Evolutionary conservation across 2,797 vertebrate genomes (phyloP).

Genomic region (Margarornis squamiger): DNA sequence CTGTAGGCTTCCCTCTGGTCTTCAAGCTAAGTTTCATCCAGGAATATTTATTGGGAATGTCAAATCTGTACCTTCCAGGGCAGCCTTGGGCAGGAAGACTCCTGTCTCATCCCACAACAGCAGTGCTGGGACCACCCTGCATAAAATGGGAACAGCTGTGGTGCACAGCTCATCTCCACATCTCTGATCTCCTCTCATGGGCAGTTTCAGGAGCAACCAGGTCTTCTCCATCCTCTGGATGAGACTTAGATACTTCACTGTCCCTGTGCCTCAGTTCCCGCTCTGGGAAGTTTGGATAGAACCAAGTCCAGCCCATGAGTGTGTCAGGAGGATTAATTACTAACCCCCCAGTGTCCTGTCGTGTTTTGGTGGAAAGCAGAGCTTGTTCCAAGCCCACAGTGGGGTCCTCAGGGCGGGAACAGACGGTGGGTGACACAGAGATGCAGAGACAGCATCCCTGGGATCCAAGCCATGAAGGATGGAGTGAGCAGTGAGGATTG

Average conservation of each 20-base stretch:
- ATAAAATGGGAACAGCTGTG: background rate
- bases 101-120: background rate
- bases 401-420: background rate
- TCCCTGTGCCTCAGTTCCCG: background rate
- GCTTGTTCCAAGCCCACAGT: background rate
- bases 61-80: background rate
- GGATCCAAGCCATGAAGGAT: background rate
- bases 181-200: background rate
- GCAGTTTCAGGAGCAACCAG: background rate
- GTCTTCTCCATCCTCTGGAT: background rate
- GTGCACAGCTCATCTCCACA: background rate
- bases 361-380: background rate
- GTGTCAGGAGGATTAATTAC: background rate
- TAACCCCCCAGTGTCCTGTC: background rate
- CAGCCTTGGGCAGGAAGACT: background rate
- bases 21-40: background rate
- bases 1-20: background rate
- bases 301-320: background rate
- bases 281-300: background rate
- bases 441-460: background rate
- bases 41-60: background rate
- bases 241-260: background rate
- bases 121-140: background rate
- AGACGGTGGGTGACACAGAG: rapidly evolving
- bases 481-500: background rate